phyloP scores from a whole-genome alignment of 37 sponge, comb jelly and placozoan genomes.

The Geodia barretti region DNA sequence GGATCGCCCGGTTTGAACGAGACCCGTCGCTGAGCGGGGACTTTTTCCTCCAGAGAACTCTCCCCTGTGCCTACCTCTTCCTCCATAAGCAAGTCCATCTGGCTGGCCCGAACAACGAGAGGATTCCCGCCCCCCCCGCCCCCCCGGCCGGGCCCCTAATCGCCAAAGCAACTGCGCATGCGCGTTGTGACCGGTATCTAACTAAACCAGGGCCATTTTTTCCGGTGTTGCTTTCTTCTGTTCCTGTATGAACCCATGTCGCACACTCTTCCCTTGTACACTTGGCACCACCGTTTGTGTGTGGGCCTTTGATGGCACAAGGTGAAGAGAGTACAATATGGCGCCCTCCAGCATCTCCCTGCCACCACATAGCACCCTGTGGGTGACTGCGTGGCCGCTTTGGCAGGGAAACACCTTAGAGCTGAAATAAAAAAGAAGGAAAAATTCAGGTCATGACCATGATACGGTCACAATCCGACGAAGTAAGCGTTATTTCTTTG shows the following conservation, averaged over 20 bases:
- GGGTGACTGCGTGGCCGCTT: slow-evolving; percentile 72
- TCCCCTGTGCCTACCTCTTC: no score
- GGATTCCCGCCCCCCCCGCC: no score
- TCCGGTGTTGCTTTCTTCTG: no score
- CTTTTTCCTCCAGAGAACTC: no score
- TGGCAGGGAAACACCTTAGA: slow-evolving; percentile 30
- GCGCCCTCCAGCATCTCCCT: slow-evolving; percentile 38
- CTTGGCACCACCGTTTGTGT: background rate
- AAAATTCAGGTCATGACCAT: background rate
- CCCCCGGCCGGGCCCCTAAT: no score
- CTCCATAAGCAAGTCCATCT: no score
- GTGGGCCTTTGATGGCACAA: background rate
- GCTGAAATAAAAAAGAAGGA: slow-evolving; percentile 4
- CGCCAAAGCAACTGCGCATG: no score
- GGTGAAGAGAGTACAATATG: slow-evolving; percentile 29
- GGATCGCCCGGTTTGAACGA: no score
- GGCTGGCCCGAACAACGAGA: no score
- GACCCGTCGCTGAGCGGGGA: no score
- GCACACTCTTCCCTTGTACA: background rate
- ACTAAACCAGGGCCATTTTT: no score
- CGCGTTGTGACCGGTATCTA: no score
- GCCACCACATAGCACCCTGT: slow-evolving; percentile 64
- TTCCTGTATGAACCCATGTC: background rate
- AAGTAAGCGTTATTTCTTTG: slow-evolving; percentile 12
- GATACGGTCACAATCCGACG: background rate